A percentile compares a stretch with the other conserved stretches of the same genome.
phyloP scores from a whole-genome alignment of 1,140 invertebrate species.

The Ceratina japonica region DNA sequence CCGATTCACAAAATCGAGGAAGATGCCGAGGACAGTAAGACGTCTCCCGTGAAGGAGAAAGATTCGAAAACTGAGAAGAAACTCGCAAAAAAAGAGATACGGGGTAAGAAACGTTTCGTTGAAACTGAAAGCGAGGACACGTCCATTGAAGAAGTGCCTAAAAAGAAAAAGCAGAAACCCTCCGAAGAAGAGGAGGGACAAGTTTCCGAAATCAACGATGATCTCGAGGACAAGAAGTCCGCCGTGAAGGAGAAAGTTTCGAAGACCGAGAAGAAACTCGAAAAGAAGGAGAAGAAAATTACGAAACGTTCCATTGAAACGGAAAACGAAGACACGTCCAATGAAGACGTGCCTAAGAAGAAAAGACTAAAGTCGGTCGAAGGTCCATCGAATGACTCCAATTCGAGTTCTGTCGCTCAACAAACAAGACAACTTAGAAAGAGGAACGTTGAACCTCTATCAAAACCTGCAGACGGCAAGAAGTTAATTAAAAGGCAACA shows the following conservation, averaged over 20 bases:
- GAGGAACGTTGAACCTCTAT: neutral
- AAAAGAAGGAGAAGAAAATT: no score
- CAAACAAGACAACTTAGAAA: neutral
- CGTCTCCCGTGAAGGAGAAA: conserved; percentile 59
- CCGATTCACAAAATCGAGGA: conserved; percentile 59
- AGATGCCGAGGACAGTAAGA: conserved; percentile 57
- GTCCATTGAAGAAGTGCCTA: no score
- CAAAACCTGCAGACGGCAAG: no score
- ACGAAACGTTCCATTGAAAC: no score
- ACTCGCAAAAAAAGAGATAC: neutral
- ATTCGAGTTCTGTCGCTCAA: neutral
- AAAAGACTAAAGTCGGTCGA: neutral
- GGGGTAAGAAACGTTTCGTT: conserved; percentile 7
- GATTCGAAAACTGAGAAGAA: conserved; percentile 16
- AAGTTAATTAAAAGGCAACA: neutral
- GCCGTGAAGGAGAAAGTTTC: no score
- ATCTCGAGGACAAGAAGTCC: no score
- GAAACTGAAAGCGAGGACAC: neutral
- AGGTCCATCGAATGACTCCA: neutral
- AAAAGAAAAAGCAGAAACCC: no score
- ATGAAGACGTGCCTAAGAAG: neutral
- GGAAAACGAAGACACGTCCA: neutral
- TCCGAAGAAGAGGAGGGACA: no score
- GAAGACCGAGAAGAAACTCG: no score
- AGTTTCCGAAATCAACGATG: no score